phyloP scores from a whole-genome alignment of 2,888 invertebrate species.

The Nemotelus pantherinus region DNA sequence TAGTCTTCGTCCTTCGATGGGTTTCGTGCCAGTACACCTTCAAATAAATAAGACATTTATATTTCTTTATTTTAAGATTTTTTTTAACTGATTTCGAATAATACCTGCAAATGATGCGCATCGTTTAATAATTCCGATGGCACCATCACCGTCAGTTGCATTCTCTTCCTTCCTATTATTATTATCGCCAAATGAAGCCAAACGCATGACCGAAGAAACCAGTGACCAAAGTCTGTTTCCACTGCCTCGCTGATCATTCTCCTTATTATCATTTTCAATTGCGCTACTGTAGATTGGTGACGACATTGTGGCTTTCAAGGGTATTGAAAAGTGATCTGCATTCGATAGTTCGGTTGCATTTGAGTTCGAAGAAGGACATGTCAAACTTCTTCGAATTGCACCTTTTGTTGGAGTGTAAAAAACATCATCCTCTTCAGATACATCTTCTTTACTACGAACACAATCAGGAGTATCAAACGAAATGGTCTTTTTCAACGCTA shows the following conservation, averaged over 20 bases:
- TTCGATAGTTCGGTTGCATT: not conserved
- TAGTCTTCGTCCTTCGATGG: constrained; percentile 53
- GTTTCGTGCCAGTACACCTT: constrained; percentile 55
- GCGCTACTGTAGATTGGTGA: not conserved
- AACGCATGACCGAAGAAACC: constrained; percentile 48
- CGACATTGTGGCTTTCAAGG: not conserved
- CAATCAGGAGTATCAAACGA: constrained; percentile 40
- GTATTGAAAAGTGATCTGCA: not conserved
- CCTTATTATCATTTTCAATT: not conserved
- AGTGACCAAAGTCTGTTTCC: constrained; percentile 49
- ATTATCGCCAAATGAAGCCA: constrained; percentile 36
- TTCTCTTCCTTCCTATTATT: not conserved
- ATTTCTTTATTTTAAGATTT: not conserved
- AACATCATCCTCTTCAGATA: constrained; percentile 45
- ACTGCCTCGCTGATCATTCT: not conserved
- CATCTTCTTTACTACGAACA: not conserved
- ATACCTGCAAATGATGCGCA: constrained; percentile 50
- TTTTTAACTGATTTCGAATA: not conserved
- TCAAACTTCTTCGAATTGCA: constrained; percentile 12
- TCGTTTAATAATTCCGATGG: constrained; percentile 42
- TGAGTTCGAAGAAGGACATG: not conserved
- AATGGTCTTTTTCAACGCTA: constrained; percentile 46
- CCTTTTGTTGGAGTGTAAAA: constrained; percentile 49
- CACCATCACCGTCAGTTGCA: no score
- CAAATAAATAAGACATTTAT: constrained; percentile 37